A percentile compares a stretch with the other conserved stretches of the same genome.
Conservation (phyloP, 92 coral and sea anemone genomes). For the Siderastrea radians region DNA sequence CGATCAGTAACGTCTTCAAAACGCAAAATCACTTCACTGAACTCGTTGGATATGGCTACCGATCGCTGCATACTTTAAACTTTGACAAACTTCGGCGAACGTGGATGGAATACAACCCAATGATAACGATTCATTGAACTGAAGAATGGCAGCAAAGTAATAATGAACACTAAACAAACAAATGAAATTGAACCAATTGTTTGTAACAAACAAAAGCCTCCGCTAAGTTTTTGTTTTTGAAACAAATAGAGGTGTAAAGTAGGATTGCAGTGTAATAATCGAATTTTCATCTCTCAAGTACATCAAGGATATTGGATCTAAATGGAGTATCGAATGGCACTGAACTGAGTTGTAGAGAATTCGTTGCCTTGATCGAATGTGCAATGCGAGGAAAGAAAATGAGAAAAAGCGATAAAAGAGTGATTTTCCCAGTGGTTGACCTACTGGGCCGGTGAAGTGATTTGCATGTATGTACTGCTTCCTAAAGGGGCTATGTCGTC, state of each 20-base stretch:
- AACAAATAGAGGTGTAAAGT: neutral
- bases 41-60: too few species aligned
- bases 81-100: neutral
- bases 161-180: neutral
- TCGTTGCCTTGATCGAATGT: too few species aligned
- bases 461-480: too few species aligned
- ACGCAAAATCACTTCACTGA: too few species aligned
- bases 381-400: too few species aligned
- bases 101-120: neutral
- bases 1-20: neutral
- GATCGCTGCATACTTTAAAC: too few species aligned
- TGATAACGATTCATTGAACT: neutral
- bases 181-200: constrained; percentile 1
- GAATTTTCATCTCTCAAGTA: neutral
- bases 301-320: constrained; percentile 1
- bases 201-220: constrained; percentile 6
- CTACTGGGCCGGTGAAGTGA: too few species aligned
- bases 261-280: neutral
- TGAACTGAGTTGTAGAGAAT: too few species aligned
- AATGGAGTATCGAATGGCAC: too few species aligned
- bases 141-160: neutral
- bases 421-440: too few species aligned
- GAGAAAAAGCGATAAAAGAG: too few species aligned
- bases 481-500: too few species aligned
- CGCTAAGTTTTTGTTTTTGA: constrained; percentile 9